Percentiles rank a stretch among this genome's conserved stretches.
Evolutionary conservation across 2,888 invertebrate genomes (phyloP).

Genomic region (Dorcus hopei): DNA sequence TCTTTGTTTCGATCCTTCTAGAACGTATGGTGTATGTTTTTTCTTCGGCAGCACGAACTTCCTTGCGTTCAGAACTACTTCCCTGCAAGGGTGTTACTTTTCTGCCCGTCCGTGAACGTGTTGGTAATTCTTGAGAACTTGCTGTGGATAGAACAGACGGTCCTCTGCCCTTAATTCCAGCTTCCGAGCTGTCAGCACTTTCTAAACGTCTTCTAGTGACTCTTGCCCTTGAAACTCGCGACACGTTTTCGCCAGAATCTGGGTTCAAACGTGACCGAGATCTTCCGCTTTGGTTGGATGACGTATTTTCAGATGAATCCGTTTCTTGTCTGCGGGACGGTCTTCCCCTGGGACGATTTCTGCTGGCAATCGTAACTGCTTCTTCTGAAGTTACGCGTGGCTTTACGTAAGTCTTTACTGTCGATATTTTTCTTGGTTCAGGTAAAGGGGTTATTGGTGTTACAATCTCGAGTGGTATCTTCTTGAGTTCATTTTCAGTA

Average conservation of each 20-base stretch:
- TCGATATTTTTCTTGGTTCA: not conserved
- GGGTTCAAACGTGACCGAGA: not conserved
- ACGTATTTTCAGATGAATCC: conserved; percentile 7
- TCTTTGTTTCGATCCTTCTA: too few species aligned
- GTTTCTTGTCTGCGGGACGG: conserved; percentile 4
- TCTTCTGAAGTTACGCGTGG: not conserved
- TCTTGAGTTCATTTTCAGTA: conserved; percentile 18
- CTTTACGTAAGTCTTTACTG: not conserved
- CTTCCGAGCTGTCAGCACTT: conserved; percentile 5
- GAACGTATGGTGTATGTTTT: too few species aligned
- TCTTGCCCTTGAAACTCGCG: conserved; percentile 20
- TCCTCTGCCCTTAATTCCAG: conserved; percentile 21
- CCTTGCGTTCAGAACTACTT: too few species aligned
- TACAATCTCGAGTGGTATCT: conserved; percentile 4
- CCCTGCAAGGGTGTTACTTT: conserved; percentile 20
- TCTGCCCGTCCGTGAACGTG: conserved; percentile 36
- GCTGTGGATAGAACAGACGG: conserved; percentile 31
- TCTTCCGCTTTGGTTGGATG: not conserved
- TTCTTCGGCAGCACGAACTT: too few species aligned
- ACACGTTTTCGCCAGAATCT: conserved; percentile 6
- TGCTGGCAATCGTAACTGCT: not conserved
- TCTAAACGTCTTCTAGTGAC: conserved; percentile 18
- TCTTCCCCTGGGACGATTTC: conserved; percentile 10
- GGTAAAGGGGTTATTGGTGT: conserved; percentile 4
- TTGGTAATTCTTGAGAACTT: conserved; percentile 28